Evolutionary conservation across 1,140 invertebrate genomes (phyloP), one percentile per base, ranked within the genome.

Genomic region (Drosophila sucinea): DNA sequence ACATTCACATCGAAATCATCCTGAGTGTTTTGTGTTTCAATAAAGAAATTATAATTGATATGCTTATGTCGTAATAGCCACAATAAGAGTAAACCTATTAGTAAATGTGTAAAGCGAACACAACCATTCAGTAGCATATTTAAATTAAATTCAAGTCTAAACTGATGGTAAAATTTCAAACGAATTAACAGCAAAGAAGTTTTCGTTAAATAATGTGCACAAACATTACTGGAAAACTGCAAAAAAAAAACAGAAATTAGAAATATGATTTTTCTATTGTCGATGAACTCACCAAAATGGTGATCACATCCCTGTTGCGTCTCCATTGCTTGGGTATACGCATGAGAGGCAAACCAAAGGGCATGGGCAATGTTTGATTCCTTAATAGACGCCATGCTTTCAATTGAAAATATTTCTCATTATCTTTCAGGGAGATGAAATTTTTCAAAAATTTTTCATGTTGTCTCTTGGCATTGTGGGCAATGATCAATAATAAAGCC

Each of bases 1-100:
- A 85, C 77, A 85, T 84, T 84, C 17, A 51, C 62, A 68, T 81
- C 79, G 5, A 73, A 85, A 68, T 77, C 58, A 25, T 68, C 41
- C 23, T 51, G 44, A 51, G 44, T 51, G 23, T 25, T 51, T 27
- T 58, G 38, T 11, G 3, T 63, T 25, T 65, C 63, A 23, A 51
- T 71, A 30, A 44, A 70, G 17, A 81, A 67, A 27, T 67, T 35
- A 4, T 64, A 40, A 17, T 47, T 29, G 27, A 68, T 2, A 17
- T 56, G 70, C 7, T 71, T 44, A 47, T 66, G 25, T 25, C 56
- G 63, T 4, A 58, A 1, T 27, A 65, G 17, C 8, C 77, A 57
- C 1, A 56, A 11, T 17, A 44, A 27, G 1, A 84, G 47, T 23
- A 71, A 27, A 1, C 68, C n/a, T 1, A 81, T 5, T 8, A 77